phyloP scores from a whole-genome alignment of 2,888 invertebrate genomes.

The Timema cristinae region DNA sequence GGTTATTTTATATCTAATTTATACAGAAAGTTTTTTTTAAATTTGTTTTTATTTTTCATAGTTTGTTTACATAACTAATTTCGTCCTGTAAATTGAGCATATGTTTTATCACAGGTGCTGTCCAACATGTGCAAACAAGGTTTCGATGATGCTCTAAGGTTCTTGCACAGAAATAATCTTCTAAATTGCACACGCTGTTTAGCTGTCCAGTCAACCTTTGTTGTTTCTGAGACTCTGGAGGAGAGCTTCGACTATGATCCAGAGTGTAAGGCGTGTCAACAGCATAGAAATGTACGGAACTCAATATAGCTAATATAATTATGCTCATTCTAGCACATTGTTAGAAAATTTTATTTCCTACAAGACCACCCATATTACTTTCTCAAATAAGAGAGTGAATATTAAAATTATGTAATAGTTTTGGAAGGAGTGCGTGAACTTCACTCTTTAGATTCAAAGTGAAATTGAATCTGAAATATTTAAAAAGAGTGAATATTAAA shows the following conservation, averaged over 20 bases:
- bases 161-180: constrained; percentile 81
- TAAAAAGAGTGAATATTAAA: no score
- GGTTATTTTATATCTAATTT: not conserved
- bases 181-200: constrained; percentile 91
- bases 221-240: constrained; percentile 70
- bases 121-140: constrained; percentile 97
- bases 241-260: constrained; percentile 74
- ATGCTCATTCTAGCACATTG: no score
- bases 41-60: constrained; percentile 13
- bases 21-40: constrained; percentile 7
- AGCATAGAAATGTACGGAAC: constrained; percentile 70
- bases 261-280: constrained; percentile 82
- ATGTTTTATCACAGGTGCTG: constrained; percentile 46
- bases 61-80: not conserved
- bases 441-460: no score
- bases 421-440: no score
- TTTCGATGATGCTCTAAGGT: constrained; percentile 85
- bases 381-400: no score
- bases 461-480: no score
- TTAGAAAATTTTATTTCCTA: no score
- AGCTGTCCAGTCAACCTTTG: constrained; percentile 80
- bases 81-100: not conserved
- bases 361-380: no score
- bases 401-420: no score
- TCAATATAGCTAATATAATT: no score